Percentiles rank a stretch among this genome's conserved stretches.
phyloP scores from a whole-genome alignment of 1,140 invertebrate genomes.

The Drosophila paulistorum region DNA sequence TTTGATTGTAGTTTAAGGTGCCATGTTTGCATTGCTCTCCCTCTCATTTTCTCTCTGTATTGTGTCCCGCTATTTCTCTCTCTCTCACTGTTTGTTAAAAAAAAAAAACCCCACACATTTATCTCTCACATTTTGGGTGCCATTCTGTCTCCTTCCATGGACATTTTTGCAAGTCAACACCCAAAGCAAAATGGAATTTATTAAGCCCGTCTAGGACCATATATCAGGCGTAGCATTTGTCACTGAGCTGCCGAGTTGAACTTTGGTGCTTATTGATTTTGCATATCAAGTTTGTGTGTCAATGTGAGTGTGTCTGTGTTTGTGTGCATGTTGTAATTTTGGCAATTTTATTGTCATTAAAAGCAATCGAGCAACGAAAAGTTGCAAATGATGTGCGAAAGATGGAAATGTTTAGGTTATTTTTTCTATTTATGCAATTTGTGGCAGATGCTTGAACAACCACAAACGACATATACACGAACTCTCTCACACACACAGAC shows the following conservation, averaged over 20 bases:
- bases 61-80: no score
- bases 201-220: slow-evolving; percentile 63
- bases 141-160: slow-evolving; percentile 1
- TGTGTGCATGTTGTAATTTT: slow-evolving; percentile 68
- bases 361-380: slow-evolving; percentile 69
- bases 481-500: slow-evolving; percentile 30
- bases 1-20: slow-evolving; percentile 66
- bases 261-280: slow-evolving; percentile 69
- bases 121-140: slow-evolving; percentile 36
- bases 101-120: slow-evolving; percentile 66
- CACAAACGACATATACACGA: slow-evolving; percentile 46
- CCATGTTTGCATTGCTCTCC: slow-evolving; percentile 64
- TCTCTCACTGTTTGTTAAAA: background rate
- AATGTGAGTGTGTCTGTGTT: background rate
- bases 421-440: slow-evolving; percentile 75
- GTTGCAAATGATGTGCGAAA: slow-evolving; percentile 75
- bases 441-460: slow-evolving; percentile 76
- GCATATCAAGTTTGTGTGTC: background rate
- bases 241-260: slow-evolving; percentile 50
- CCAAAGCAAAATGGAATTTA: slow-evolving; percentile 61
- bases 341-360: slow-evolving; percentile 78
- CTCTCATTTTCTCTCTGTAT: background rate
- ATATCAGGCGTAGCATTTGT: slow-evolving; percentile 70
- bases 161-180: slow-evolving; percentile 58
- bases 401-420: slow-evolving; percentile 50